Evolutionary conservation across 2,888 invertebrate genomes (phyloP), one percentile per base, ranked within the genome.

Genomic region (Ditylenchus weischeri): DNA sequence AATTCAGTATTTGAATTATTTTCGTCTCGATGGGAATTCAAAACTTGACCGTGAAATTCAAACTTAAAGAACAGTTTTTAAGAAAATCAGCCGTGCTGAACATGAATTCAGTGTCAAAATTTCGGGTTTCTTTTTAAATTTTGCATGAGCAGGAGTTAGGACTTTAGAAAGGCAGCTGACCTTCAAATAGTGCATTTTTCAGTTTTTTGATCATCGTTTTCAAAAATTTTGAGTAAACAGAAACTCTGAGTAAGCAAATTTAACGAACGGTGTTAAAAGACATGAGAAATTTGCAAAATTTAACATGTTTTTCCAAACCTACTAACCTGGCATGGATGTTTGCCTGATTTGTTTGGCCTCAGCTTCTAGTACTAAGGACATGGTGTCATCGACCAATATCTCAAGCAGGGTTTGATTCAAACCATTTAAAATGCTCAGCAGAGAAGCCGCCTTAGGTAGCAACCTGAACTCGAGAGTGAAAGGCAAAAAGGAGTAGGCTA

Each of bases 401-500:
- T 75, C 72, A 13, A 80, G 63, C 13, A 80, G 69, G n/a, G 77
- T 76, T 38, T 69, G 74, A 64, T 80, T 80, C 54, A 73, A 71
- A 38, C 72, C 69, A 64, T 80, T 79, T 13, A 77, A 59, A 47
- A 79, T 64, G 60, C 47, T 67, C 10, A 59, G 13, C 19, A 59
- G 8, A 2, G 59, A 35, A 36, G 36, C 43, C 1, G 36, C 11
- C 36, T 35, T 59, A 13, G 43, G 72, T 19, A 80, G 69, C 18
- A 79, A 57, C 35, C 79, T 76, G 58, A 81, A 81, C 67, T 81
- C 81, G 62, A 81, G 77, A 0, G 79, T 72, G 57, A 81, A 80
- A 8, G 81, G 81, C 13, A 81, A 75, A 59, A 81, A 81, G 6
- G 79, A 76, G 72, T 81, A 81, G 10, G 80, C 77, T 48, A 81